Evolutionary conservation across 2,888 invertebrate genomes (phyloP), one percentile per base, ranked within the genome.

Genomic region (Agonopterix subpropinquella): DNA sequence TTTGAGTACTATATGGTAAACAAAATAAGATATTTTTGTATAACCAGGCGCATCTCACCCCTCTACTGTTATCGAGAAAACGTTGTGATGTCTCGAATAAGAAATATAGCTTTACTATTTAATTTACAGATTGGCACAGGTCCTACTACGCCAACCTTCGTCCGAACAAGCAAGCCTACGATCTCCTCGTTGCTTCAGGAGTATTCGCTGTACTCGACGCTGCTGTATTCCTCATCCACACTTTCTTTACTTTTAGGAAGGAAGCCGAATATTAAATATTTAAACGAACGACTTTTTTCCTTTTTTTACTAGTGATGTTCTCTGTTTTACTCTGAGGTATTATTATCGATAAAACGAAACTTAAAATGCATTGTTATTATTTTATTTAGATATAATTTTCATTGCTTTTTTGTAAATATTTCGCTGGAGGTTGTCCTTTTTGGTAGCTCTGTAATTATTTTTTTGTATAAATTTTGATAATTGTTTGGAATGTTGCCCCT

Each of bases 121-220:
- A 60, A 46, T 56, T 58, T 74, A 28, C 81, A 88, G 87, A 87
- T 53, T 88, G 87, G 87, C 87, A 88, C 71, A 71, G 72, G 50
- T 88, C 87, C 3, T 88, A 87, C 67, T 87, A 88, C 64, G 73
- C 77, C 10, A 85, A 85, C 57, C 88, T 91, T 57, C 90, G 91
- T 57, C 91, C 93, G 9, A 91, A 92, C 69, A 92, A 92, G 67
- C 90, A 90, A 64, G 90, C 92, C 63, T 89, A 92, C 80, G 92
- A 92, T 61, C 91, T 93, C 77, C 83, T 93, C 63, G 89, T 92
- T 53, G 89, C 92, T 1, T 91, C 92, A 1, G 91, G 92, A 28
- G 89, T 92, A 37, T 92, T 92, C 61, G 89, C 92, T 8, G 89
- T 92, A 53, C 68, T 92, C 48, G 90, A 92, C 62, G 90, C 90